A percentile compares a stretch with the other conserved stretches of the same genome.
Conservation (phyloP, 2,888 invertebrate genomes). For the Drosophila ustulata region DNA sequence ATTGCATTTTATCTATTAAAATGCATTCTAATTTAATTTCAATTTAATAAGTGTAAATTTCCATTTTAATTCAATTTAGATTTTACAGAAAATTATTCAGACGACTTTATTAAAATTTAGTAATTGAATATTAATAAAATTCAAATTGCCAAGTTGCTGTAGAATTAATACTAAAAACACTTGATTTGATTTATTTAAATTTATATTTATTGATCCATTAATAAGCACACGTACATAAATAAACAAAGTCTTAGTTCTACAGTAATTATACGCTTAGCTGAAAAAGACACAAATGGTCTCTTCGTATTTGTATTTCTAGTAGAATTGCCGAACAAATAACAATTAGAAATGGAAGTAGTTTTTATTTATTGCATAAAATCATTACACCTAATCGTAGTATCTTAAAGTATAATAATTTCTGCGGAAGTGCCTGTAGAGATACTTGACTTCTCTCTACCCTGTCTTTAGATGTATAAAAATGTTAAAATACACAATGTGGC, state of each 20-base stretch:
- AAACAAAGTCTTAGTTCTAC: slow-evolving; percentile 27
- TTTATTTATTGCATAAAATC: slow-evolving; percentile 19
- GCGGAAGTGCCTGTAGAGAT: not conserved
- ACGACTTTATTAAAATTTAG: too few relatives aligned
- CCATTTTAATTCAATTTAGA: too few relatives aligned
- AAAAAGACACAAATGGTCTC: slow-evolving; percentile 1
- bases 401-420: not conserved
- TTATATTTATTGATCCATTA: slow-evolving; percentile 36
- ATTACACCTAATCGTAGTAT: slow-evolving; percentile 7
- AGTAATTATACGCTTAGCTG: slow-evolving; percentile 2
- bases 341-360: slow-evolving; percentile 11
- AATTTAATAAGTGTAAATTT: too few relatives aligned
- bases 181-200: not conserved
- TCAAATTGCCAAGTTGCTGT: too few relatives aligned
- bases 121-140: too few relatives aligned
- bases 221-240: slow-evolving; percentile 47
- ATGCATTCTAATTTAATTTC: too few relatives aligned
- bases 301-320: not conserved
- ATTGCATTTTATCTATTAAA: too few relatives aligned
- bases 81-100: too few relatives aligned
- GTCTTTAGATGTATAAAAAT: not conserved
- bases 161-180: too few relatives aligned
- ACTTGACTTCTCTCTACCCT: not conserved
- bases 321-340: not conserved
- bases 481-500: slow-evolving; percentile 2